Percentiles rank a stretch among this genome's conserved stretches.
Evolutionary conservation across 2,113 vertebrate species (phyloP).

Genomic region (Falco punctatus): DNA sequence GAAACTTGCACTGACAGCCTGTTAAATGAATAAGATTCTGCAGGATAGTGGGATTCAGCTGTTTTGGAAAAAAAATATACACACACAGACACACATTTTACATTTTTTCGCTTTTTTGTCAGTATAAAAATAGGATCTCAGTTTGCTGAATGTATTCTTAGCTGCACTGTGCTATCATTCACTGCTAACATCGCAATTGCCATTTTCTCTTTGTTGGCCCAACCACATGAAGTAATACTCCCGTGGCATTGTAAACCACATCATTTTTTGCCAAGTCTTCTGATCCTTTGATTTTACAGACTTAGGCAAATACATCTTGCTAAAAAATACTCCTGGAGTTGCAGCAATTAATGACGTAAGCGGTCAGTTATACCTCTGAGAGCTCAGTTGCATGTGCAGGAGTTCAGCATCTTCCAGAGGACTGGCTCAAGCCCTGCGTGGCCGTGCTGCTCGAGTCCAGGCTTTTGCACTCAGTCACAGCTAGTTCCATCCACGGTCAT

Average conservation of each 20-base stretch:
- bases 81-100: not conserved
- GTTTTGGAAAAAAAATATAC: not conserved
- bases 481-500: not conserved
- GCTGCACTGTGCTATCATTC: not conserved
- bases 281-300: not conserved
- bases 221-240: not conserved
- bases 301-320: not conserved
- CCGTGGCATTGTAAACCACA: not conserved
- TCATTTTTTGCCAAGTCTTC: not conserved
- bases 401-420: not conserved
- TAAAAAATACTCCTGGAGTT: not conserved
- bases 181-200: not conserved
- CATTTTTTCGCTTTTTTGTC: not conserved
- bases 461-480: not conserved
- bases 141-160: not conserved
- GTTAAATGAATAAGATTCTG: not conserved
- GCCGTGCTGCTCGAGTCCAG: not conserved
- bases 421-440: not conserved
- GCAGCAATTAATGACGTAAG: not conserved
- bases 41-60: not conserved
- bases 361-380: fast-evolving
- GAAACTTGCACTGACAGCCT: conserved; percentile 48
- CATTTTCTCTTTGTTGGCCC: not conserved
- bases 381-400: not conserved
- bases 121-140: not conserved